Evolutionary conservation across 2,113 vertebrate genomes (phyloP).

Genomic region (Phaethornis superciliosus): DNA sequence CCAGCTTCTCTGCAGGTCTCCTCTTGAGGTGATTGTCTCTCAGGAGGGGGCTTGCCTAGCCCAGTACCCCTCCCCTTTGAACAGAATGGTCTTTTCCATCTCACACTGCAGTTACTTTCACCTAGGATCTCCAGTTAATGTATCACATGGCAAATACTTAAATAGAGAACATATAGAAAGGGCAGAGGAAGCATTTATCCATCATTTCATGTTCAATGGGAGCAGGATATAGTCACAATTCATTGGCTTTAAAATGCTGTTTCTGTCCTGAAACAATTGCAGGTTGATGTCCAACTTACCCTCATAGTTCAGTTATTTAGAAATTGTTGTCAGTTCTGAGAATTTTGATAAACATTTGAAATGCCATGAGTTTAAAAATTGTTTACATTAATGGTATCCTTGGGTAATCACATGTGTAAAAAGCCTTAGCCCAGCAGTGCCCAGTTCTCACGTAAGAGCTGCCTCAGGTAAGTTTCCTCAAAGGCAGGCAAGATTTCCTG

Average conservation of each 20-base stretch:
- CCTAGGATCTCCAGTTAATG: background rate
- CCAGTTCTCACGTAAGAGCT: background rate
- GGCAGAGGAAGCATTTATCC: background rate
- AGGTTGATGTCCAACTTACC: background rate
- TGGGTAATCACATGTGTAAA: background rate
- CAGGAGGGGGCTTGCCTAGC: background rate
- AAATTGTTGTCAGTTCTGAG: background rate
- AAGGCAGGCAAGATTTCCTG: background rate
- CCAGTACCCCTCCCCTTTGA: background rate
- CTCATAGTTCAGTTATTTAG: background rate
- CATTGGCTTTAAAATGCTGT: background rate
- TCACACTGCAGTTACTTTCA: background rate
- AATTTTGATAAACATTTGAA: constrained; percentile 1
- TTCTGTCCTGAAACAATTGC: background rate
- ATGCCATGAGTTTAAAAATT: background rate
- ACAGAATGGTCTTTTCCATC: background rate
- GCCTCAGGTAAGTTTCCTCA: background rate
- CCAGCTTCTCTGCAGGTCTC: background rate
- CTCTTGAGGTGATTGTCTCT: background rate
- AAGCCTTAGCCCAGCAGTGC: background rate
- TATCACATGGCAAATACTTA: background rate
- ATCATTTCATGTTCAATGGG: background rate
- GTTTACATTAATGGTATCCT: background rate
- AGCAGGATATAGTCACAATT: background rate
- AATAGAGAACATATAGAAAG: background rate